Evolutionary conservation across 2,888 invertebrate genomes (phyloP).

Genomic region (Leuctra nigra): DNA sequence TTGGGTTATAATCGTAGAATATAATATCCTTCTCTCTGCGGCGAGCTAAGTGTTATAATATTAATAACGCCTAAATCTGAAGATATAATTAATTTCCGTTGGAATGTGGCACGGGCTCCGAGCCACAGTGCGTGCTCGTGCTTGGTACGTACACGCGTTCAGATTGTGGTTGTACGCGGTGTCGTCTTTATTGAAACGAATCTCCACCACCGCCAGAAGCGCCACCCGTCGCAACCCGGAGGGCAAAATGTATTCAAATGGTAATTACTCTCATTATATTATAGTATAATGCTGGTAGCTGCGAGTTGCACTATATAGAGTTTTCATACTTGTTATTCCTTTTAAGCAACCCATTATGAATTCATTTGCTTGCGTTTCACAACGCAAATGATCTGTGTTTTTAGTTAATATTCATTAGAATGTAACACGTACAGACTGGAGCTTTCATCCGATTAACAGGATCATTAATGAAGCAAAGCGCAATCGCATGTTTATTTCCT

Average conservation of each 20-base stretch:
- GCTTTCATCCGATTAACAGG: neutral
- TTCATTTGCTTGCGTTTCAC: slow-evolving; percentile 9
- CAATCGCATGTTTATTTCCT: too few relatives aligned
- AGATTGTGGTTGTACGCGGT: neutral
- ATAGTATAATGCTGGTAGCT: neutral
- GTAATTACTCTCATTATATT: slow-evolving; percentile 14
- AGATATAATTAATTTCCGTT: too few relatives aligned
- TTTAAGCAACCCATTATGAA: slow-evolving; percentile 9
- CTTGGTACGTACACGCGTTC: too few relatives aligned
- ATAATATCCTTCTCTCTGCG: too few relatives aligned
- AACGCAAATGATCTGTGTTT: slow-evolving; percentile 13
- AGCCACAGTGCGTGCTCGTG: too few relatives aligned
- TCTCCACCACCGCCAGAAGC: neutral
- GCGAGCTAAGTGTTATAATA: too few relatives aligned
- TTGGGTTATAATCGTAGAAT: too few relatives aligned
- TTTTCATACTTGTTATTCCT: slow-evolving; percentile 14
- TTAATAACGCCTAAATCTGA: too few relatives aligned
- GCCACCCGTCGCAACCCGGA: too few relatives aligned
- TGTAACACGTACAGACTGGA: neutral
- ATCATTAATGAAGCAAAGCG: neutral
- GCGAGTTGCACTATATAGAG: neutral
- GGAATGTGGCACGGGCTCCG: too few relatives aligned
- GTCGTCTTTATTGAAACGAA: neutral
- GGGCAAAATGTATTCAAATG: slow-evolving; percentile 14
- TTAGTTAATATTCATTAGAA: neutral